Evolutionary conservation across 2,797 vertebrate genomes (phyloP).

Genomic region (Danio choprae): DNA sequence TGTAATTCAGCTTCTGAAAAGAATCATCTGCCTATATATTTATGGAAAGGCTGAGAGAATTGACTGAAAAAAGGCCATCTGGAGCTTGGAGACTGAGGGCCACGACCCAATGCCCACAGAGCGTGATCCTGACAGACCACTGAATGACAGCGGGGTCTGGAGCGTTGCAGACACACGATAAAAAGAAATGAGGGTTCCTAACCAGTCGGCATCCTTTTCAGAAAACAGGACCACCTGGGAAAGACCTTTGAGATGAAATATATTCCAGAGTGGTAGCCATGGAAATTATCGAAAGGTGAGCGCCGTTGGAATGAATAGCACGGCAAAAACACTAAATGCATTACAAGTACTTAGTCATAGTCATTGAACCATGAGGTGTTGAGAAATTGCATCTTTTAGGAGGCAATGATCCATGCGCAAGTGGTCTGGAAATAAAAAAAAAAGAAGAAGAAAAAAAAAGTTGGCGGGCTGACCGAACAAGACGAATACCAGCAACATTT

Average conservation of each 20-base stretch:
- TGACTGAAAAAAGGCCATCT: conserved; percentile 55
- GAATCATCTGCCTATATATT: conserved; percentile 63
- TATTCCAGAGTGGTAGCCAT: conserved; percentile 37
- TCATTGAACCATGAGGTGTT: conserved; percentile 63
- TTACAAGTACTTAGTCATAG: conserved; percentile 60
- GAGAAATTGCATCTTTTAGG: conserved; percentile 68
- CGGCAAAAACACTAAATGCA: conserved; percentile 56
- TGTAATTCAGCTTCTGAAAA: conserved; percentile 69
- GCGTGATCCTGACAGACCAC: conserved; percentile 11
- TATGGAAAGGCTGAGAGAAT: conserved; percentile 50
- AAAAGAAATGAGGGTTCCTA: conserved; percentile 32
- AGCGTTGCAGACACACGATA: conserved; percentile 17
- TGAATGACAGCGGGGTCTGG: conserved; percentile 26
- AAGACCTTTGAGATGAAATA: conserved; percentile 36
- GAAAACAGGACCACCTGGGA: conserved; percentile 28
- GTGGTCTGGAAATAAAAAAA: conserved; percentile 59
- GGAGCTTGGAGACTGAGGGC: conserved; percentile 58
- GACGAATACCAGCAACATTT: conserved; percentile 58
- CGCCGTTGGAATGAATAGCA: conserved; percentile 52
- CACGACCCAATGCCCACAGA: conserved; percentile 40
- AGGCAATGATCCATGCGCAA: conserved; percentile 70
- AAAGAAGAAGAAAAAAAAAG: conserved; percentile 60
- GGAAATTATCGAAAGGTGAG: conserved; percentile 54
- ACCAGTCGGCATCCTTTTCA: conserved; percentile 26
- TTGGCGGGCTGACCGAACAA: conserved; percentile 51